Percentiles rank a stretch among this genome's conserved stretches.
Evolutionary conservation across 2,113 vertebrate genomes (phyloP).

Genomic region (Tinamus guttatus): DNA sequence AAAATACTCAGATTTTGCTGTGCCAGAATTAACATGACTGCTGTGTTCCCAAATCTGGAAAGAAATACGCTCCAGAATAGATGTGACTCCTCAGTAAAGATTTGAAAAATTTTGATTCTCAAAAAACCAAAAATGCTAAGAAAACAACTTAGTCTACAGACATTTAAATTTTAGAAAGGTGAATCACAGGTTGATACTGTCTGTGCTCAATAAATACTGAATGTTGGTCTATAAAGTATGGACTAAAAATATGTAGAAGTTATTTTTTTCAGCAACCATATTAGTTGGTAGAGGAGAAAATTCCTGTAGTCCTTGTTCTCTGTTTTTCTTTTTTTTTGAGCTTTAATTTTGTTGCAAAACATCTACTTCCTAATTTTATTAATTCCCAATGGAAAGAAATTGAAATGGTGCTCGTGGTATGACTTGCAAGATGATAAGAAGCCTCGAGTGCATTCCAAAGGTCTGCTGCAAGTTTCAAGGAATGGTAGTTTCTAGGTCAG

Average conservation of each 20-base stretch:
- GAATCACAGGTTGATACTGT: background rate
- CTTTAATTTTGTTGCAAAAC: background rate
- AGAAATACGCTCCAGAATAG: background rate
- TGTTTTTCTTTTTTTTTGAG: background rate
- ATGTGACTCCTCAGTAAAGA: background rate
- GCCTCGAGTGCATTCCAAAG: background rate
- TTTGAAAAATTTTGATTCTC: background rate
- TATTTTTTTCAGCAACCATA: background rate
- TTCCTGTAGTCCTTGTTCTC: background rate
- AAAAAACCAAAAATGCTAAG: background rate
- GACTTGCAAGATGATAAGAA: background rate
- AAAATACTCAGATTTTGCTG: background rate
- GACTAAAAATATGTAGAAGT: background rate
- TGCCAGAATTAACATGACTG: background rate
- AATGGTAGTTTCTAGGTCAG: background rate
- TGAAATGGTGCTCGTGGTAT: background rate
- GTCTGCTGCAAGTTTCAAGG: background rate
- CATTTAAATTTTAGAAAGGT: background rate
- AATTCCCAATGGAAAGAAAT: background rate
- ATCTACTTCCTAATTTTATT: background rate
- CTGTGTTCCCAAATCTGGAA: background rate
- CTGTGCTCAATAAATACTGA: background rate
- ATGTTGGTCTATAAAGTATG: background rate
- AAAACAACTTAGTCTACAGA: background rate
- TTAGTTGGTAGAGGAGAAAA: background rate